These are phyloP conservation scores for Tiphia femorata DNA, from an alignment of 2,888 invertebrate species.

Conservation along the genomic window DNA sequence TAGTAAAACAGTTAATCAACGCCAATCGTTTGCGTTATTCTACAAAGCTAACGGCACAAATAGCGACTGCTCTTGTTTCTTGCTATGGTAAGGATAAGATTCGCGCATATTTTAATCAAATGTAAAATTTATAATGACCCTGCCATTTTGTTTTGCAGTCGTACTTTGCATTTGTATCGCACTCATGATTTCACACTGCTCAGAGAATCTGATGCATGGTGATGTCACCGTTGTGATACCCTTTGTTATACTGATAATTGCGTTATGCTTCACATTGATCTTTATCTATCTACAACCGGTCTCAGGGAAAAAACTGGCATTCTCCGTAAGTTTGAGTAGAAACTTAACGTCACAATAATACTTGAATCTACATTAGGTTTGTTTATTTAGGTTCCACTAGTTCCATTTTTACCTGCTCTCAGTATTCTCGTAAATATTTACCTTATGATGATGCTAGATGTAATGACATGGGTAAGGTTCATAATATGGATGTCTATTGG, in stretches of 20 bases:
- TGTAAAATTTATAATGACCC: background rate
- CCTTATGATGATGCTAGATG: constrained; percentile 84
- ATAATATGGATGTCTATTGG: constrained; percentile 85
- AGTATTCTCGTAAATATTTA: constrained; percentile 88
- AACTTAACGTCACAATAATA: background rate
- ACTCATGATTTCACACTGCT: constrained; percentile 30
- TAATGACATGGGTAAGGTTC: constrained; percentile 87
- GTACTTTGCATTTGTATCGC: constrained; percentile 45
- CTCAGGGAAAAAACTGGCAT: constrained; percentile 58
- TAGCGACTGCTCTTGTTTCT: constrained; percentile 68
- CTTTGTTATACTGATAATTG: constrained; percentile 32
- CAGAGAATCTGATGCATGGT: constrained; percentile 39
- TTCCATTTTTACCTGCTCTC: constrained; percentile 84
- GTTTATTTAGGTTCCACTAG: constrained; percentile 80
- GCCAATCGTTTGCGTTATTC: constrained; percentile 63
- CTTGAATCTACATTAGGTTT: background rate
- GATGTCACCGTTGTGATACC: constrained; percentile 30
- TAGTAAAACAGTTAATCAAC: constrained; percentile 68
- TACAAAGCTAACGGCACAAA: constrained; percentile 67
- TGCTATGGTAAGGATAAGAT: constrained; percentile 64
- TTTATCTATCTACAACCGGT: constrained; percentile 63
- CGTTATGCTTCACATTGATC: constrained; percentile 41
- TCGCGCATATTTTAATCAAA: background rate
- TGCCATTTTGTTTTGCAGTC: constrained; percentile 35
- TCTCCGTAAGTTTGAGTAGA: constrained; percentile 53